phyloP scores from a whole-genome alignment of 2,113 vertebrate genomes.

The Microcebus lehilahytsara region DNA sequence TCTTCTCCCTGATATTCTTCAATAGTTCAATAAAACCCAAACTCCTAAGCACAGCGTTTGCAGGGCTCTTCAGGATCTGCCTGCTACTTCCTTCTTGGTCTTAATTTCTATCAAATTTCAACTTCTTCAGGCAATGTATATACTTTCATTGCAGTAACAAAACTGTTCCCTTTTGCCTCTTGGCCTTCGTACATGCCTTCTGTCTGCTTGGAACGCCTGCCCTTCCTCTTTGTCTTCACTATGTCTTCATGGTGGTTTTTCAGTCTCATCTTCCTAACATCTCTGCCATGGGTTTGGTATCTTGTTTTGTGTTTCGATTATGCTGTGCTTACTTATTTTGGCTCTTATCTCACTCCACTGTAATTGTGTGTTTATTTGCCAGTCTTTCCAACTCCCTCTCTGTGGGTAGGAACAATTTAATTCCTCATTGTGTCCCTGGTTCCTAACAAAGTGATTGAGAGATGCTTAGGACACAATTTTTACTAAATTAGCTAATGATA shows the following conservation, averaged over 20 bases:
- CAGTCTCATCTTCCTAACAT: not conserved
- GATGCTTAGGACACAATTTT: not conserved
- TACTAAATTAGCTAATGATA: not conserved
- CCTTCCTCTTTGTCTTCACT: not conserved
- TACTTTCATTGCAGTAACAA: not conserved
- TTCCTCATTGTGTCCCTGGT: not conserved
- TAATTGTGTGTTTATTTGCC: not conserved
- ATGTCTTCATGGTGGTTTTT: not conserved
- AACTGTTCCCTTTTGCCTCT: not conserved
- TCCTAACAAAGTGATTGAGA: not conserved
- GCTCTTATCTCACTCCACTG: not conserved
- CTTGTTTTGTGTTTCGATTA: not conserved
- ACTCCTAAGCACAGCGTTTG: not conserved
- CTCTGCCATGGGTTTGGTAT: not conserved
- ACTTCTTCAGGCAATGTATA: not conserved
- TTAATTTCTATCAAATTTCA: not conserved
- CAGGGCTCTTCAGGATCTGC: not conserved
- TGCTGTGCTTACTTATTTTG: not conserved
- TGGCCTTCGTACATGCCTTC: not conserved
- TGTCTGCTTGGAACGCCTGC: not conserved
- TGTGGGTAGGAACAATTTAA: not conserved
- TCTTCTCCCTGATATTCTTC: not conserved
- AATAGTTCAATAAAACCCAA: not conserved
- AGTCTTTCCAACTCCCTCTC: not conserved
- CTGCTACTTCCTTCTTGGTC: not conserved